Base-by-base conservation (phyloP, 2,113 vertebrate genomes). In the Oriolus oriolus region DNA sequence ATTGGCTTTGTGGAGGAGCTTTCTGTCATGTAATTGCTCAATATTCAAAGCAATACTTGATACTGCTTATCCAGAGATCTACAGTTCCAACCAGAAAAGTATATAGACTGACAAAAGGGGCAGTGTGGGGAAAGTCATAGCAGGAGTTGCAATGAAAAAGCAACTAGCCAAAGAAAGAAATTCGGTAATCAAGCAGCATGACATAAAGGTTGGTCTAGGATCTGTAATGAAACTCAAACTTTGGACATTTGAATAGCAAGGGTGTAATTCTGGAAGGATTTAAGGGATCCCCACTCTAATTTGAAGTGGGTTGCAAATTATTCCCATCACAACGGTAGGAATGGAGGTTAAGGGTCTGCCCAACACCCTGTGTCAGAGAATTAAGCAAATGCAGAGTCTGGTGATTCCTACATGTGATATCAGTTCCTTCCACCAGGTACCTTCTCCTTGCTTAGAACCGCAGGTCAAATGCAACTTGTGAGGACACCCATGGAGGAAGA, bases 21-120 rank as follows among this genome's bases (percentile, higher is more conserved):
- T 87, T 93, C 69, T 92, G 60, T 93, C 60, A 90, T 90, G 52
- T 54, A 86, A 85, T 96, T 96, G 94, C 96, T 96, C 88, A 96
- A 90, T 82, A 94, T 89, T 81, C 54, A 57, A 94, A 92, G 68
- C 64, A 93, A 68, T 79, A 70, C 56, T 95, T 53, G 71, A 75
- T 90, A 71, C 35, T 84, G 76, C 65, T 89, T 90, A 79, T 71
- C 30, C 86, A 78, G 69, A 87, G 42, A 86, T 63, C 64, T 84
- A 37, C 6, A 0, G 60, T 70, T 94, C 76, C 87, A 96, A 69
- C n/a, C 68, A 92, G 59, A 86, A 87, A 93, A 96, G 82, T 76
- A 82, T 42, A 90, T 11, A 90, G 50, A 69, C 81, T 54, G 64
- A 84, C 65, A 89, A 86, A 90, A 92, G 71, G 24, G 65, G 13